Evolutionary conservation across 2,888 invertebrate genomes (phyloP).

Genomic region (Pristionchus japonicus): DNA sequence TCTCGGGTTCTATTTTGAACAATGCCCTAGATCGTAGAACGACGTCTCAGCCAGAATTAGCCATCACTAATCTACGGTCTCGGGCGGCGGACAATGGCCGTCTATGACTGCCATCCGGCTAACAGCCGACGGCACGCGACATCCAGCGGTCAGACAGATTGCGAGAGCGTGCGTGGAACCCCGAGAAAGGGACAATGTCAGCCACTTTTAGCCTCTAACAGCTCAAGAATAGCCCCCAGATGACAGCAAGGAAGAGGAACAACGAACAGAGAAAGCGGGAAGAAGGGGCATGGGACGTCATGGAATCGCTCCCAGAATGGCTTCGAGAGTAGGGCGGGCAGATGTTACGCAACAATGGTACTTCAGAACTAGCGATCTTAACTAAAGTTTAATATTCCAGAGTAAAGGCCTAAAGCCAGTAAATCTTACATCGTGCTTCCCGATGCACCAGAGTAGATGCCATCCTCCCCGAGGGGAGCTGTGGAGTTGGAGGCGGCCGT

Average conservation of each 20-base stretch:
- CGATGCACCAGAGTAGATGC: neutral
- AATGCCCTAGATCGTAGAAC: neutral
- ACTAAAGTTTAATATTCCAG: too few species aligned
- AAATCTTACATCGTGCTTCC: neutral
- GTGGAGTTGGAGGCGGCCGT: slow-evolving; percentile 4
- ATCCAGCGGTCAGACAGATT: neutral
- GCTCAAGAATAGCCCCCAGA: neutral
- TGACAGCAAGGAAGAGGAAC: neutral
- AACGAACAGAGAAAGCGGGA: neutral
- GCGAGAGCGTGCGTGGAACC: too few species aligned
- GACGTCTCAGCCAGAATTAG: neutral
- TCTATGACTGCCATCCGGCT: neutral
- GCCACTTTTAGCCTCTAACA: neutral
- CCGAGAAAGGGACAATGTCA: neutral
- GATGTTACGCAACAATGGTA: neutral
- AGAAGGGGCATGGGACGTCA: neutral
- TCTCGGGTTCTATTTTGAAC: neutral
- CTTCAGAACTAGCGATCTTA: too few species aligned
- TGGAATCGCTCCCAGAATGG: neutral
- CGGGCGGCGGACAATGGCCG: neutral
- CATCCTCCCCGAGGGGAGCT: slow-evolving; percentile 18
- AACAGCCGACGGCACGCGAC: neutral
- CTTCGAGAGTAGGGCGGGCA: neutral
- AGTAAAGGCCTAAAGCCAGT: too few species aligned
- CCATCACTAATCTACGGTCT: neutral